Percentiles rank a stretch among this genome's conserved stretches.
These are phyloP conservation scores for Rhodinocichla rosea DNA, from an alignment of 2,113 vertebrate species.

Conservation along the genomic window DNA sequence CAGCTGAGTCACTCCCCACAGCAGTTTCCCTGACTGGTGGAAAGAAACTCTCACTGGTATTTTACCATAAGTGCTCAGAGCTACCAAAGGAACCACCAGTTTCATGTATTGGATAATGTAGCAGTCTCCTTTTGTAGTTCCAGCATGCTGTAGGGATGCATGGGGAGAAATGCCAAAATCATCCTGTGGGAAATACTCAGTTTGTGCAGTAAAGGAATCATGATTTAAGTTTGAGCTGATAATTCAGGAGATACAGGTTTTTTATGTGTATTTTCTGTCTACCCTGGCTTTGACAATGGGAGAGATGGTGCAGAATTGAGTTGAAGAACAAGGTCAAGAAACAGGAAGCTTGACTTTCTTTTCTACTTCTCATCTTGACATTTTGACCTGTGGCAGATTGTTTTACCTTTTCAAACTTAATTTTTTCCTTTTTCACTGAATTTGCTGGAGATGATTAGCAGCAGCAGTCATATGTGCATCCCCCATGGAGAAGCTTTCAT, in stretches of 20 bases:
- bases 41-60: background rate
- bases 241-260: background rate
- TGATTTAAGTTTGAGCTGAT: background rate
- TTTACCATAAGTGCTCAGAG: background rate
- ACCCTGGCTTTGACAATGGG: background rate
- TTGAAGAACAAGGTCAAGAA: background rate
- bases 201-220: background rate
- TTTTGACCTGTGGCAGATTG: background rate
- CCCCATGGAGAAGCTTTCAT: background rate
- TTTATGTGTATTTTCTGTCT: background rate
- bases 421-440: background rate
- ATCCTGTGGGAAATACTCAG: background rate
- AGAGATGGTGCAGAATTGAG: background rate
- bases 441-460: background rate
- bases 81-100: background rate
- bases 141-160: background rate
- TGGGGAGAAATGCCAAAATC: background rate
- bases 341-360: background rate
- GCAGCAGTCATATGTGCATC: background rate
- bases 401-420: background rate
- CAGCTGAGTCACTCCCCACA: conserved; percentile 36
- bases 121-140: background rate
- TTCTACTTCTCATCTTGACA: background rate
- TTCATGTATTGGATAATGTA: background rate
- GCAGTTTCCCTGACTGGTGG: conserved; percentile 3